A percentile compares a stretch with the other conserved stretches of the same genome.
Conservation (phyloP, 2,797 vertebrate species). For the Spinus olivaceus region DNA sequence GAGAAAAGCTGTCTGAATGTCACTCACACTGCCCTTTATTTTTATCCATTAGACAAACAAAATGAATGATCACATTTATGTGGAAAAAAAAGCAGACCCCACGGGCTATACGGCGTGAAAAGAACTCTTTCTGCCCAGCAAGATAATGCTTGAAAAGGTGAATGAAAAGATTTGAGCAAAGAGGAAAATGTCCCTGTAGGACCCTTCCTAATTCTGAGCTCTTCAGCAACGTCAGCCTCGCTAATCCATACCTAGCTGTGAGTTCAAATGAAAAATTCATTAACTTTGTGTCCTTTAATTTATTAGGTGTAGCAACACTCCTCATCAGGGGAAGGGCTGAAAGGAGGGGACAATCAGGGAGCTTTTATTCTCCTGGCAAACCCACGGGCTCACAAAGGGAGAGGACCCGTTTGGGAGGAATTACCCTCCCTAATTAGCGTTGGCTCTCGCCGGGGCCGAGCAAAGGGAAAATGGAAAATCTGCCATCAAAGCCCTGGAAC, state of each 20-base stretch:
- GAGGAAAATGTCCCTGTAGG: constrained; percentile 46
- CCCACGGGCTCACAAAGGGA: neutral
- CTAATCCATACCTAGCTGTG: constrained; percentile 58
- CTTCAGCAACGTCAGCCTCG: constrained; percentile 29
- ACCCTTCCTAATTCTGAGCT: constrained; percentile 34
- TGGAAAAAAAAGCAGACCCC: constrained; percentile 47
- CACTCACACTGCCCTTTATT: constrained; percentile 45
- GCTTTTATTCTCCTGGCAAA: constrained; percentile 4
- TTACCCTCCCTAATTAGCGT: constrained; percentile 28
- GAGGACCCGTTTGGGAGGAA: constrained; percentile 14
- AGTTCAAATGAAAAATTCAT: constrained; percentile 58
- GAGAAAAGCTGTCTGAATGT: constrained; percentile 42
- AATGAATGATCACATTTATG: constrained; percentile 32
- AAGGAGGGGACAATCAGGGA: constrained; percentile 6
- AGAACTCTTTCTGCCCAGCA: constrained; percentile 34
- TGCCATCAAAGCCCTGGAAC: neutral
- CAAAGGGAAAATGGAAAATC: neutral
- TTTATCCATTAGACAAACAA: constrained; percentile 55
- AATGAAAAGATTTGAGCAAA: constrained; percentile 48
- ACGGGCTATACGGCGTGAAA: constrained; percentile 39
- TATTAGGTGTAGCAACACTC: constrained; percentile 61
- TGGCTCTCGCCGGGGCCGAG: neutral
- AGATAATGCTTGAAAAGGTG: constrained; percentile 45
- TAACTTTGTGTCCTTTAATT: constrained; percentile 66
- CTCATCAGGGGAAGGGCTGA: constrained; percentile 38